A percentile compares a stretch with the other conserved stretches of the same genome.
phyloP scores from a whole-genome alignment of 2,113 vertebrate species.

The Mustela lutreola region DNA sequence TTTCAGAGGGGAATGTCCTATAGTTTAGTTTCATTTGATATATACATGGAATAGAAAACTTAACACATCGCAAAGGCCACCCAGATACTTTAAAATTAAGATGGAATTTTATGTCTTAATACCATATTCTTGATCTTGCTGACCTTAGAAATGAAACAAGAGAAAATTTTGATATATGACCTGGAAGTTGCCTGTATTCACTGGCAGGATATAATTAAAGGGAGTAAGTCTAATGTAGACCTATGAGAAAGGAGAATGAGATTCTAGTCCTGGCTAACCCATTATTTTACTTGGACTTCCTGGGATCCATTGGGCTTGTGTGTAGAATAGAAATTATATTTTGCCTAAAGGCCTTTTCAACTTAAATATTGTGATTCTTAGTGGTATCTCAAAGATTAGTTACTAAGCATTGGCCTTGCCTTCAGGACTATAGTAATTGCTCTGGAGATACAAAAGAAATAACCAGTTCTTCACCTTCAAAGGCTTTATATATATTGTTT shows the following conservation, averaged over 20 bases:
- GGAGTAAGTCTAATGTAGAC: not conserved
- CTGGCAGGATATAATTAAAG: slow-evolving; percentile 19
- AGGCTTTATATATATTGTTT: slow-evolving; percentile 11
- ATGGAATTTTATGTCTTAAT: slow-evolving; percentile 50
- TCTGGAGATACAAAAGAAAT: not conserved
- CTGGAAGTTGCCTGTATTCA: not conserved
- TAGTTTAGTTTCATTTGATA: slow-evolving; percentile 43
- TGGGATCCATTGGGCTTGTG: not conserved
- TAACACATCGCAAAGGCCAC: not conserved
- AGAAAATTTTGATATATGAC: not conserved
- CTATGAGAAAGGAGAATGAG: not conserved
- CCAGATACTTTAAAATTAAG: slow-evolving; percentile 3
- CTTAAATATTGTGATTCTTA: not conserved
- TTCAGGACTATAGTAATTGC: not conserved
- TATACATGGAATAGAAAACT: slow-evolving; percentile 44
- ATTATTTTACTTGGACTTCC: slow-evolving; percentile 41
- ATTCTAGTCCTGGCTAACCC: not conserved
- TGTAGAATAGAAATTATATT: not conserved
- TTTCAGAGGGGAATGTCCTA: slow-evolving; percentile 17
- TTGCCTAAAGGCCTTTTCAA: not conserved
- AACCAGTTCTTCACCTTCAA: not conserved
- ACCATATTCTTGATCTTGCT: slow-evolving; percentile 36
- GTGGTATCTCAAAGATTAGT: not conserved
- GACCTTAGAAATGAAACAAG: slow-evolving; percentile 41
- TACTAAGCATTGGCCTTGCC: not conserved